Percentiles rank a stretch among this genome's conserved stretches.
Conservation (phyloP, 2,113 vertebrate species). For the Smithornis capensis region DNA sequence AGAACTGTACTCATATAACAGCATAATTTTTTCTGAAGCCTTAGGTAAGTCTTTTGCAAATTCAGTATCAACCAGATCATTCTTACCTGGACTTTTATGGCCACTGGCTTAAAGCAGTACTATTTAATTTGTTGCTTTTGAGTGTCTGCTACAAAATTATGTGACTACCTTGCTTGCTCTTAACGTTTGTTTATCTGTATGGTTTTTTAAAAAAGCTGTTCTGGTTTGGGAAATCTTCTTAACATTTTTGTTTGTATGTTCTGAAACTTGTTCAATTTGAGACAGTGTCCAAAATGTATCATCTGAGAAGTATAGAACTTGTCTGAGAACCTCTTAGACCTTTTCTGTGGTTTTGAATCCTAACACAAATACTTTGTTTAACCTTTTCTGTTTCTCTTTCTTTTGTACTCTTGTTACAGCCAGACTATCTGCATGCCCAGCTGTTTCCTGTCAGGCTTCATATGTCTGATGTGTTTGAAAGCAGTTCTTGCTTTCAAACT, state of each 20-base stretch:
- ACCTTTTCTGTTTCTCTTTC: not conserved
- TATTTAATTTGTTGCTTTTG: not conserved
- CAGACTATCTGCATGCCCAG: not conserved
- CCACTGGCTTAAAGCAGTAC: not conserved
- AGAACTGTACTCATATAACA: not conserved
- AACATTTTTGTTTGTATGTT: not conserved
- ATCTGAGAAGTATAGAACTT: not conserved
- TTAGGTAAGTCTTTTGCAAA: not conserved
- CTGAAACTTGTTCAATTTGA: not conserved
- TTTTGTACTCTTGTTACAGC: not conserved
- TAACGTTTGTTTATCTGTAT: not conserved
- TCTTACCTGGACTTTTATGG: not conserved
- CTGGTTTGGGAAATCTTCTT: not conserved
- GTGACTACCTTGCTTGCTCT: not conserved
- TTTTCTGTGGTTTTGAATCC: not conserved
- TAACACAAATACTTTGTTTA: conserved; percentile 7
- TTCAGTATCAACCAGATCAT: not conserved
- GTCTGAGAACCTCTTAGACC: not conserved
- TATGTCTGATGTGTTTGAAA: not conserved
- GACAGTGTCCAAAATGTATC: not conserved
- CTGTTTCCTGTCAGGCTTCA: conserved; percentile 34
- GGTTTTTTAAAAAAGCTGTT: not conserved
- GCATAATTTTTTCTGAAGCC: not conserved
- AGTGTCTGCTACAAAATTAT: not conserved
- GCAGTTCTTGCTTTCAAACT: conserved; percentile 1